These are phyloP conservation scores for Cataglyphis altisquamis DNA, from an alignment of 2,888 invertebrate genomes.

Conservation along the genomic window DNA sequence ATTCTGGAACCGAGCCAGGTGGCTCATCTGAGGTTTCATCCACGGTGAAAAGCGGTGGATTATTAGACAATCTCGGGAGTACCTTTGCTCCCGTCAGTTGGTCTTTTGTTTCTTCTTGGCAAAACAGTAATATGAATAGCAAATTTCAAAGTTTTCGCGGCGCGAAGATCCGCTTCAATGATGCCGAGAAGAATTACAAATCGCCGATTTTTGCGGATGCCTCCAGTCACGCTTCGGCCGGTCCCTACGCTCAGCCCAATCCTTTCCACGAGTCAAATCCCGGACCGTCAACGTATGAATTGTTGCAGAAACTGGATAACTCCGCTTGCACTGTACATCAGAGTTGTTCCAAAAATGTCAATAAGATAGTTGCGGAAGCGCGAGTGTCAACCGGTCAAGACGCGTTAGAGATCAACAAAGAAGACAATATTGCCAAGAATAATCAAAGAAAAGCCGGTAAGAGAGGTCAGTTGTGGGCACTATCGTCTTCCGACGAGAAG, in stretches of 20 bases:
- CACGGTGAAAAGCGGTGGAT: conserved; percentile 60
- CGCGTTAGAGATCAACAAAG: conserved; percentile 32
- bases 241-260: conserved; percentile 76
- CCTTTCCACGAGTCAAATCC: conserved; percentile 79
- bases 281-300: conserved; percentile 77
- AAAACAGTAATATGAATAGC: conserved; percentile 70
- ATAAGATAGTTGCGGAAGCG: conserved; percentile 31
- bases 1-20: conserved; percentile 26
- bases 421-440: conserved; percentile 49
- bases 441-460: conserved; percentile 43
- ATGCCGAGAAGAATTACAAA: conserved; percentile 59
- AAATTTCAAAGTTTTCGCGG: conserved; percentile 68
- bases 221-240: conserved; percentile 56
- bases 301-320: conserved; percentile 59
- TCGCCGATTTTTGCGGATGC: conserved; percentile 46
- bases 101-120: conserved; percentile 75
- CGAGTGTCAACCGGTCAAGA: conserved; percentile 55
- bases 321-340: conserved; percentile 77
- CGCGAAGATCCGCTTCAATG: conserved; percentile 60
- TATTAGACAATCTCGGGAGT: conserved; percentile 66
- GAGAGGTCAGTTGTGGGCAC: conserved; percentile 77
- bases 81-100: conserved; percentile 68
- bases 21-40: conserved; percentile 51
- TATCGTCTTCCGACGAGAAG: conserved; percentile 79
- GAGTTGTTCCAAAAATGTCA: conserved; percentile 68